Base-by-base conservation (phyloP, 2,113 vertebrate species). In the Hiodon alosoides region DNA sequence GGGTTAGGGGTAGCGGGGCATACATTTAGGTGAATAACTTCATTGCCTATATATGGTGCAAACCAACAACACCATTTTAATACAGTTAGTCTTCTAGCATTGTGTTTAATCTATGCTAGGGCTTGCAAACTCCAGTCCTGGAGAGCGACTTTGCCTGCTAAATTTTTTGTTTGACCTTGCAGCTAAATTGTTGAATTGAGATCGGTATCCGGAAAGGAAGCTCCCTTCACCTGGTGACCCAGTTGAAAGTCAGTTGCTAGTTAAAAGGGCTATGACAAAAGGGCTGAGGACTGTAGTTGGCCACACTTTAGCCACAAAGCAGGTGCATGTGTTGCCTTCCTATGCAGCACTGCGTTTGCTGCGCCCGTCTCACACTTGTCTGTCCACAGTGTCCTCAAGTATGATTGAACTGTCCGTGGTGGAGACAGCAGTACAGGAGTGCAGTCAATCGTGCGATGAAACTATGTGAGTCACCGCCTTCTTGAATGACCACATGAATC, bases 401-500 rank as follows among this genome's bases (percentile, higher is more conserved):
- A 97, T 98, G 96, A 91, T 98, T 0, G 97, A 98, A 80, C 90
- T 87, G 51, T 81, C 92, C 6, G 81, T 88, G n/a, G 89, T 95
- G 83, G 96, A 98, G 81, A 82, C 76, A 17, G 97, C 97, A 0
- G 89, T 98, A 7, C 95, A 96, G 78, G 97, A 99, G 81, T 99
- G 97, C 85, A 94, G 93, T 81, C 91, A 93, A 79, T 90, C 93
- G 0, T 85, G 89, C 7, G 93, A 98, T 78, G 96, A 98, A 87
- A 87, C 90, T 0, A 91, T 92, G 97, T 99, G 89, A 55, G 95
- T 88, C 64, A 74, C 62, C 47, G 17, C 3, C 51, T 61, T 4
- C 50, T n/a, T 60, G 5, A 59, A 47, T 61, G 50, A 53, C 58
- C 2, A 52, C 11, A 71, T 14, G 31, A 31, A 31, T 31, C 31